phyloP scores from a whole-genome alignment of 2,113 vertebrate genomes.

The Heterotilapia buettikoferi region DNA sequence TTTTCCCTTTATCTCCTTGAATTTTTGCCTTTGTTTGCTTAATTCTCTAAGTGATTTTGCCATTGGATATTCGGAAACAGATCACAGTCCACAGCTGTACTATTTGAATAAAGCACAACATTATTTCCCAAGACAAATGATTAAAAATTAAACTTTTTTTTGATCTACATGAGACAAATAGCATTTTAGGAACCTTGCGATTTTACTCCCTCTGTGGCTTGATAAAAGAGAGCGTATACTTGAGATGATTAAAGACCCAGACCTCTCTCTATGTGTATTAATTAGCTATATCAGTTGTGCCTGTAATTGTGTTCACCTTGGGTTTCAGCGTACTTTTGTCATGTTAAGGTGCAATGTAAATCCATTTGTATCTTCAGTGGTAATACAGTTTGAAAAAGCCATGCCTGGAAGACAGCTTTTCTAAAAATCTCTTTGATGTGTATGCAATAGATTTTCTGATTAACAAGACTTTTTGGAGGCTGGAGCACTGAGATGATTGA shows the following conservation, averaged over 20 bases:
- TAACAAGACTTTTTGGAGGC: constrained; percentile 5
- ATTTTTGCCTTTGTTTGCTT: constrained; percentile 5
- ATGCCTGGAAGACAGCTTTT: constrained; percentile 11
- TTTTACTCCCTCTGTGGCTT: constrained; percentile 32
- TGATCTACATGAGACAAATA: constrained; percentile 55
- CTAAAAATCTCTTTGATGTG: constrained; percentile 36
- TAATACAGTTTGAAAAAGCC: constrained; percentile 14
- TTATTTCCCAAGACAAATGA: constrained; percentile 48
- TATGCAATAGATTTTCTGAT: constrained; percentile 23
- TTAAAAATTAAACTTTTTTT: constrained; percentile 40
- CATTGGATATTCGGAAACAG: not conserved
- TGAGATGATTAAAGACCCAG: constrained; percentile 51
- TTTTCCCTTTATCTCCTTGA: not conserved
- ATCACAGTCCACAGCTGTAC: constrained; percentile 19
- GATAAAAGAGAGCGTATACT: constrained; percentile 45
- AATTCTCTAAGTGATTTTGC: constrained; percentile 19
- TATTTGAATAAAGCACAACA: constrained; percentile 35
- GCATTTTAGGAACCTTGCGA: constrained; percentile 23
- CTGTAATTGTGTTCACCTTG: constrained; percentile 23
- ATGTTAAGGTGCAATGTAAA: constrained; percentile 25
- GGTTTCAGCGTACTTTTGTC: constrained; percentile 17
- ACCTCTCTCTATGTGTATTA: constrained; percentile 39
- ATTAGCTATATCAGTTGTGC: constrained; percentile 35
- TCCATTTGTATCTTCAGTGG: constrained; percentile 13
- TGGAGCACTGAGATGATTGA: constrained; percentile 19